Evolutionary conservation across 2,113 vertebrate species (phyloP).

Genomic region (Lynx canadensis): DNA sequence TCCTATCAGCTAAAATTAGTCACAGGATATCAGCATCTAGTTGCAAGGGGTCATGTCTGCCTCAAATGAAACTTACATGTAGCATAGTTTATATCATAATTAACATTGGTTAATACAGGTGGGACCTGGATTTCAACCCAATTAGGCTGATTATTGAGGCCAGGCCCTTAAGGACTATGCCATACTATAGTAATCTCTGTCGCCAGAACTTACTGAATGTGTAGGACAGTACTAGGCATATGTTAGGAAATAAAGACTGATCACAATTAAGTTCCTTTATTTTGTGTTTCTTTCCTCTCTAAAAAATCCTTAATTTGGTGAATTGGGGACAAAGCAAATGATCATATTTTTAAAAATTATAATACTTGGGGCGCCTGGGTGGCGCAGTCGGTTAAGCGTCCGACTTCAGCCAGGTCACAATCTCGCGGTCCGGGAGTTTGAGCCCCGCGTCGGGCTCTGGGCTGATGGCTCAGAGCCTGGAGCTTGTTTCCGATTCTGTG

Average conservation of each 20-base stretch:
- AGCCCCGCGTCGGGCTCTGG: no score
- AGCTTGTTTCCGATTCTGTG: no score
- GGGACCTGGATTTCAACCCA: background rate
- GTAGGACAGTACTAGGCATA: background rate
- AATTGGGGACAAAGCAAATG: background rate
- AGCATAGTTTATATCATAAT: background rate
- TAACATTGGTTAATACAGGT: background rate
- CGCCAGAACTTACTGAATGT: background rate
- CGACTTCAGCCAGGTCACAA: no score
- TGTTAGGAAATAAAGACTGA: background rate
- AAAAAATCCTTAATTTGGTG: background rate
- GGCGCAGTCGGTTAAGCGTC: no score
- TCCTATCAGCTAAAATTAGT: background rate
- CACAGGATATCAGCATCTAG: background rate
- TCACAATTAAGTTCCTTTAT: background rate
- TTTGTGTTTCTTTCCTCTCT: background rate
- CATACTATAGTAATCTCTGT: background rate
- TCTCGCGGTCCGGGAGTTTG: no score
- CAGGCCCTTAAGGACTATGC: background rate
- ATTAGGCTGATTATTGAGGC: background rate
- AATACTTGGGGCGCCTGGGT: no score
- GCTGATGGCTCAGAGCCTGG: no score
- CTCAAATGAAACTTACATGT: background rate
- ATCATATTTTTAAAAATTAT: background rate
- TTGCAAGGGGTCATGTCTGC: background rate